These are phyloP conservation scores for Hexactinellida sp. DNA, from an alignment of 37 sponge, comb jelly and placozoan genomes.

Conservation along the genomic window DNA sequence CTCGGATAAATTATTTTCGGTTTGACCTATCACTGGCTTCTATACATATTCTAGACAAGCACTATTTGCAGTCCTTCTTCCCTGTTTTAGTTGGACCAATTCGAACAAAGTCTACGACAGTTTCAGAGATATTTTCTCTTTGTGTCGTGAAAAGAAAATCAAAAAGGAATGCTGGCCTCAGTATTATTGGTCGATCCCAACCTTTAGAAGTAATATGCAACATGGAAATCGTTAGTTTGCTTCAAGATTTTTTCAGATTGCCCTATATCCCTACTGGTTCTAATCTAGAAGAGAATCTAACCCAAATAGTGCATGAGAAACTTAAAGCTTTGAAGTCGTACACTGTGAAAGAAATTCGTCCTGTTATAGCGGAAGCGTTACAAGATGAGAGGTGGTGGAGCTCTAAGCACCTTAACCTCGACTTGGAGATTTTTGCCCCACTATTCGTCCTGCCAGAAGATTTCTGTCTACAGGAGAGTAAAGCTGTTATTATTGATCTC, in stretches of 20 bases:
- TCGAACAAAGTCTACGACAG: not conserved
- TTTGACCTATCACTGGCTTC: not conserved
- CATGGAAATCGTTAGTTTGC: not conserved
- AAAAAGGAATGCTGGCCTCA: not conserved
- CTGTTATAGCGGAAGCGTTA: not conserved
- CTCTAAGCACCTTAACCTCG: not conserved
- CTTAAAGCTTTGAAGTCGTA: not conserved
- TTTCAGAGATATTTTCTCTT: not conserved
- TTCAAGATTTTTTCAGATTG: not conserved
- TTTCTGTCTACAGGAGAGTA: not conserved
- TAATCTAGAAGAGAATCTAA: not conserved
- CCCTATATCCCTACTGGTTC: not conserved
- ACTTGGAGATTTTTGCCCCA: not conserved
- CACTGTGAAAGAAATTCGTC: constrained; percentile 5
- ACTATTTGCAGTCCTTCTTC: not conserved
- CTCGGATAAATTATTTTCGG: no score
- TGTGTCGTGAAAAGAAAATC: constrained; percentile 10
- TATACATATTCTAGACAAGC: not conserved
- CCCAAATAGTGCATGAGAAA: not conserved
- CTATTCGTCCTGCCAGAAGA: not conserved
- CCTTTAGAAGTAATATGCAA: not conserved
- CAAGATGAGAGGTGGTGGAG: constrained; percentile 13
- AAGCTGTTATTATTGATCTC: not conserved
- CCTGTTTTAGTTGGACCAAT: constrained; percentile 7
- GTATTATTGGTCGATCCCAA: not conserved